Conservation (phyloP, 2,888 invertebrate genomes). For the Lycia hirtaria region DNA sequence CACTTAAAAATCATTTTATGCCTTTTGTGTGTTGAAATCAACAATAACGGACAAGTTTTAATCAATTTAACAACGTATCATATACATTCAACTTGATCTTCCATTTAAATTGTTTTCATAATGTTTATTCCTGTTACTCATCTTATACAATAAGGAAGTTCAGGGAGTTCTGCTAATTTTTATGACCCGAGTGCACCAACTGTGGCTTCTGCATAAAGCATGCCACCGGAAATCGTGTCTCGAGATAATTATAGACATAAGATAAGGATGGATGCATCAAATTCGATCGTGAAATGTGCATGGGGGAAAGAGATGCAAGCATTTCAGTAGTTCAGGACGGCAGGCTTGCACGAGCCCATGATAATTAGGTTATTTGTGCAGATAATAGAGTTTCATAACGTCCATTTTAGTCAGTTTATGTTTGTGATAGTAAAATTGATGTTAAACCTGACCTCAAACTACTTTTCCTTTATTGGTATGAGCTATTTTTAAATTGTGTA, state of each 20-base stretch:
- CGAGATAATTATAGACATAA: slow-evolving; percentile 74
- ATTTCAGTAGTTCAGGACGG: slow-evolving; percentile 48
- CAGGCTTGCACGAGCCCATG: slow-evolving; percentile 49
- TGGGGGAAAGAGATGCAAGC: slow-evolving; percentile 50
- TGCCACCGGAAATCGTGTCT: slow-evolving; percentile 76
- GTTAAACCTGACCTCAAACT: slow-evolving; percentile 8
- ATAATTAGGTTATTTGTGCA: slow-evolving; percentile 58
- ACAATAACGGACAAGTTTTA: no score
- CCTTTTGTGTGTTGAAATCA: no score
- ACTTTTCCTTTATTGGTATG: background rate
- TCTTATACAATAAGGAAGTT: slow-evolving; percentile 27
- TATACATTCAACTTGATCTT: background rate
- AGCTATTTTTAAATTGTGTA: background rate
- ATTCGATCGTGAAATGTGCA: slow-evolving; percentile 41
- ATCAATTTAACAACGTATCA: background rate
- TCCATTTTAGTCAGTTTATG: slow-evolving; percentile 42
- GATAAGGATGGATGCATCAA: slow-evolving; percentile 64
- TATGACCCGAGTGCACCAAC: slow-evolving; percentile 60
- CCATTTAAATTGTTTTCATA: slow-evolving; percentile 3
- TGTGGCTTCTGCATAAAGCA: slow-evolving; percentile 54
- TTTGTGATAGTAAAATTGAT: slow-evolving; percentile 27
- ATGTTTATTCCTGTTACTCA: slow-evolving; percentile 27
- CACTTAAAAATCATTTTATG: no score
- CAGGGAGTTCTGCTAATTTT: slow-evolving; percentile 51
- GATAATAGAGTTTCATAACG: slow-evolving; percentile 31